These are phyloP conservation scores for Conomelus anceps DNA, from an alignment of 2,888 invertebrate genomes.

Conservation along the genomic window DNA sequence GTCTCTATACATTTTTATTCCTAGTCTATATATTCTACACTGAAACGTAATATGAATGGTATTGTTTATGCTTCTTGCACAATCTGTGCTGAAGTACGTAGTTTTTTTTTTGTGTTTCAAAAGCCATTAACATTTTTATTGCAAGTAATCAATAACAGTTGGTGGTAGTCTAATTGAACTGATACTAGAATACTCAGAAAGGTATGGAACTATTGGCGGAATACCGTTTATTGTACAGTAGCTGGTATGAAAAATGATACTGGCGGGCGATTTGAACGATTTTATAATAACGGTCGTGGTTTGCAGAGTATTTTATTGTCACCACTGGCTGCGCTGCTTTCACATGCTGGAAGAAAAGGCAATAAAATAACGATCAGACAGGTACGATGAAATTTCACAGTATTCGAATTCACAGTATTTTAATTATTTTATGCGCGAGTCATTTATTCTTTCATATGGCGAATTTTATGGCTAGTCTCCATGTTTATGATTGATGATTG, in stretches of 20 bases:
- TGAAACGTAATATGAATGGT: no score
- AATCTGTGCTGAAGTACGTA: no score
- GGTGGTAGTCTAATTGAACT: neutral
- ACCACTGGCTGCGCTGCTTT: neutral
- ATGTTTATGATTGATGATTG: neutral
- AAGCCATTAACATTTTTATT: neutral
- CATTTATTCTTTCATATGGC: neutral
- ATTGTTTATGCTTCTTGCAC: no score
- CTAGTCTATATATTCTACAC: no score
- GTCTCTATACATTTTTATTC: no score
- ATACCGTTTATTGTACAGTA: neutral
- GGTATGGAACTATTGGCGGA: no score
- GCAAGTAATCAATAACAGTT: neutral
- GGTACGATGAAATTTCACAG: neutral
- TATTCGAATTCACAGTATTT: neutral
- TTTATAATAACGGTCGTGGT: neutral
- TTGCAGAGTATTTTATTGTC: neutral
- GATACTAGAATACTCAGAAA: neutral
- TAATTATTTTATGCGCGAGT: neutral
- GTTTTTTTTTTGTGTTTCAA: neutral
- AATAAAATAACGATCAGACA: neutral
- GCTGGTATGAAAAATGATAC: neutral
- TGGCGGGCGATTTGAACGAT: neutral
- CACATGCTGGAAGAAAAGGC: neutral
- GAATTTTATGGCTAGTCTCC: neutral